Evolutionary conservation across 2,113 vertebrate genomes (phyloP).

Genomic region (Puntigrus tetrazona): DNA sequence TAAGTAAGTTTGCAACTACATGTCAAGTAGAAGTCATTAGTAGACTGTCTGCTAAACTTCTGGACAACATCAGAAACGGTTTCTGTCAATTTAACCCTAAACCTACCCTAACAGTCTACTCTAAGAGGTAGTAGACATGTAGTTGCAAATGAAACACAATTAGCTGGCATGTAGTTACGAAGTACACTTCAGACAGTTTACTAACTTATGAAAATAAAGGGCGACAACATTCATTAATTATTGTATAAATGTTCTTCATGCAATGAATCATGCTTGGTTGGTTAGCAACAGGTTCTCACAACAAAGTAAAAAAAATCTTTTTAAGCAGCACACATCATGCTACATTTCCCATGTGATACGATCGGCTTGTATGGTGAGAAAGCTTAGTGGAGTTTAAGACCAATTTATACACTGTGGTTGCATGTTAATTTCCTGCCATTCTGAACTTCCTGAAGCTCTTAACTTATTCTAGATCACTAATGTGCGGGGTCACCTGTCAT

Average conservation of each 20-base stretch:
- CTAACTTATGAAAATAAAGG: too few relatives aligned
- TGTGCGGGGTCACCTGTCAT: constrained; percentile 80
- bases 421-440: constrained; percentile 18
- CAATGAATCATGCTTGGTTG: neutral
- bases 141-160: too few relatives aligned
- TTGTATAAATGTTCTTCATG: neutral
- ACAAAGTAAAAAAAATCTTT: neutral
- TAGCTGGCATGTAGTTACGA: too few relatives aligned
- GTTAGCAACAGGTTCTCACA: neutral
- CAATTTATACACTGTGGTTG: constrained; percentile 10
- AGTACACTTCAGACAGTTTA: too few relatives aligned
- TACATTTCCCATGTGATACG: neutral
- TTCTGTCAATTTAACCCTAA: too few relatives aligned
- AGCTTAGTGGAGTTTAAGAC: neutral
- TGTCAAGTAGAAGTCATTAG: too few relatives aligned
- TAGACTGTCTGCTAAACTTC: too few relatives aligned
- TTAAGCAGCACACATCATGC: neutral
- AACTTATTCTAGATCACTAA: neutral
- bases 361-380: constrained; percentile 1
- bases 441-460: neutral
- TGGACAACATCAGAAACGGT: too few relatives aligned
- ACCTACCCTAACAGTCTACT: too few relatives aligned
- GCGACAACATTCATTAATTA: neutral
- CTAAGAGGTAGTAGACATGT: too few relatives aligned
- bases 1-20: too few relatives aligned